Evolutionary conservation across 1,140 invertebrate genomes (phyloP).

Genomic region (Araneus ventricosus): DNA sequence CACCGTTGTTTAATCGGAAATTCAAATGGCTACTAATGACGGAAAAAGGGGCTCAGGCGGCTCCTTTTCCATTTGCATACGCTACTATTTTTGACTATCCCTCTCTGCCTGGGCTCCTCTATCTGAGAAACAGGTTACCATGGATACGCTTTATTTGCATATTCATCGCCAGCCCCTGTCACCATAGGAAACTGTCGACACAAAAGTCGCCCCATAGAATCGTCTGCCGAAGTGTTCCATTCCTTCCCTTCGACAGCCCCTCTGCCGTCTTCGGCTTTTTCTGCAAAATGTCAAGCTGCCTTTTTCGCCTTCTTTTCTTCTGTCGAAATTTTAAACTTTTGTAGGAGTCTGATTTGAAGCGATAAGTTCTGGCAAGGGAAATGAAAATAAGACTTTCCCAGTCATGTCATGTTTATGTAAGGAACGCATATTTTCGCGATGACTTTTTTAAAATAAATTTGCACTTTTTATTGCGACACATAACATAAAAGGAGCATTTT

Average conservation of each 20-base stretch:
- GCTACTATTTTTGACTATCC: slow-evolving; percentile 40
- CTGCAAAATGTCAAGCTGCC: slow-evolving; percentile 34
- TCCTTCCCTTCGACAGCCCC: background rate
- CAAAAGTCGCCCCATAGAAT: background rate
- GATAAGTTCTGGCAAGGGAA: background rate
- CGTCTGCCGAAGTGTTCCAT: slow-evolving; percentile 29
- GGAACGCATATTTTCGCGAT: background rate
- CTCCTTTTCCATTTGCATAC: slow-evolving; percentile 33
- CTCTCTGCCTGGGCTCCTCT: background rate
- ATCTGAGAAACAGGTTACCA: slow-evolving; percentile 51
- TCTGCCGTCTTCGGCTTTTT: background rate
- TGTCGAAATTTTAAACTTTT: slow-evolving; percentile 33
- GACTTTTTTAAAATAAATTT: background rate
- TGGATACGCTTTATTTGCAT: slow-evolving; percentile 64
- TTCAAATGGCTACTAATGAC: slow-evolving; percentile 64
- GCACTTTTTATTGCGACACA: background rate
- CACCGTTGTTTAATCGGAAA: slow-evolving; percentile 44
- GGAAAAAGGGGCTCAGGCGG: slow-evolving; percentile 12
- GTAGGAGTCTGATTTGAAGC: slow-evolving; percentile 1
- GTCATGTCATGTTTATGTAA: background rate
- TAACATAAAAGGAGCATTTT: background rate
- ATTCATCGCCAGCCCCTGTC: slow-evolving; percentile 48
- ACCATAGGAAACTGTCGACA: slow-evolving; percentile 47
- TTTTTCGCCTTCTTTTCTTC: background rate
- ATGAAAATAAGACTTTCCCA: background rate